Evolutionary conservation across 2,113 vertebrate genomes (phyloP).

Genomic region (Ochotona princeps): DNA sequence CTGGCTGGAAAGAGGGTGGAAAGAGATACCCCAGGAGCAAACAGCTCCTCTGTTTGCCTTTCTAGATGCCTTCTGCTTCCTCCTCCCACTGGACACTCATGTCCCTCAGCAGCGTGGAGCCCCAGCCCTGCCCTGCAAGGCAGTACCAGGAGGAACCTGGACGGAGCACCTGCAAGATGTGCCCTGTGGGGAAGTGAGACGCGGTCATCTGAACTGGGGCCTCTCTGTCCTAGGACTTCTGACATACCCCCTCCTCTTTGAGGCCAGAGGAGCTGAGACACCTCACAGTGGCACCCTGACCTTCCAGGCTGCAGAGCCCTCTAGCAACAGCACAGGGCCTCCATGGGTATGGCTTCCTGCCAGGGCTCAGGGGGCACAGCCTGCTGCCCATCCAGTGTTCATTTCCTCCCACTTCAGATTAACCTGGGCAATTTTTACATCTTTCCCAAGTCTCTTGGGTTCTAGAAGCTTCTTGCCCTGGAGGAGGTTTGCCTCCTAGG

Average conservation of each 20-base stretch:
- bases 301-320: background rate
- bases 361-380: background rate
- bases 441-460: background rate
- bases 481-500: background rate
- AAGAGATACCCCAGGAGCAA: fast-evolving
- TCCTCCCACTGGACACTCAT: conserved; percentile 90
- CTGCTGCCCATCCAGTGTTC: background rate
- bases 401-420: background rate
- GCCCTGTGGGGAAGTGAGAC: conserved; percentile 85
- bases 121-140: conserved; percentile 88
- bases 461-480: background rate
- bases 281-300: fast-evolving
- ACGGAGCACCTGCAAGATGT: conserved; percentile 84
- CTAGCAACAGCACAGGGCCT: too few relatives aligned
- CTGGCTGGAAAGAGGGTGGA: background rate
- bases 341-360: background rate
- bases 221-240: background rate
- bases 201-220: fast-evolving
- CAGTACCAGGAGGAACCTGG: conserved; percentile 90
- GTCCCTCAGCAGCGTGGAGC: conserved; percentile 88
- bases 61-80: conserved; percentile 86
- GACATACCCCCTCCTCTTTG: background rate
- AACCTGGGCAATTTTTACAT: background rate
- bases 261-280: background rate
- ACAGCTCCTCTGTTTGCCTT: background rate